Percentiles rank a stretch among this genome's conserved stretches.
Evolutionary conservation across 1,140 invertebrate genomes (phyloP).

Genomic region (Hyphantria cunea): DNA sequence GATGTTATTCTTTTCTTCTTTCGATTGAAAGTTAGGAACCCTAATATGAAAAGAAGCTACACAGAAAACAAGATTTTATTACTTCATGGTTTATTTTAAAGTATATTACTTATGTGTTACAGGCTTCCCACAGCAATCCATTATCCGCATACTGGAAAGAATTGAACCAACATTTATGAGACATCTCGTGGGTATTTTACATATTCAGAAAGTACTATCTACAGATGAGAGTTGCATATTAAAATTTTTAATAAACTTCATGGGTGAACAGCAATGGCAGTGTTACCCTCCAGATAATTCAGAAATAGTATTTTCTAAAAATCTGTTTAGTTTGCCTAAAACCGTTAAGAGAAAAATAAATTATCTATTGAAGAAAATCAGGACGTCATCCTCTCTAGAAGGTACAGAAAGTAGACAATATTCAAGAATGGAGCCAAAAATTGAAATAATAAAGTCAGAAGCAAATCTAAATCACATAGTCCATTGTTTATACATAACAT

Average conservation of each 20-base stretch:
- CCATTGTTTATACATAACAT: slow-evolving; percentile 47
- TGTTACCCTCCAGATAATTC: slow-evolving; percentile 33
- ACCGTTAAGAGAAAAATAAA: slow-evolving; percentile 40
- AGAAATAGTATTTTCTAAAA: slow-evolving; percentile 31
- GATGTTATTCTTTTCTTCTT: no score
- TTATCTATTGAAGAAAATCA: slow-evolving; percentile 42
- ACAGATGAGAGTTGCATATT: slow-evolving; percentile 48
- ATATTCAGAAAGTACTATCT: slow-evolving; percentile 42
- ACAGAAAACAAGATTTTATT: no score
- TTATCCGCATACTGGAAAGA: slow-evolving; percentile 52
- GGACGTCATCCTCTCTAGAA: neutral
- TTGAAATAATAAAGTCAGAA: slow-evolving; percentile 3
- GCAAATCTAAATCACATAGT: slow-evolving; percentile 41
- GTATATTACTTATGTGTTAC: slow-evolving; percentile 17
- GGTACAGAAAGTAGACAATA: slow-evolving; percentile 29
- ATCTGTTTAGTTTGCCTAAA: slow-evolving; percentile 31
- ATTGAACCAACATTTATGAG: slow-evolving; percentile 62
- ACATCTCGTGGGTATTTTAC: slow-evolving; percentile 44
- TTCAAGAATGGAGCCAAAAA: slow-evolving; percentile 33
- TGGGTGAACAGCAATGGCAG: slow-evolving; percentile 47
- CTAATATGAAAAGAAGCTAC: no score
- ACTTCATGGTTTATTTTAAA: no score
- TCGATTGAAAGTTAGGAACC: no score
- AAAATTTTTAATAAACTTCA: slow-evolving; percentile 48
- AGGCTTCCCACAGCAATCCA: slow-evolving; percentile 52